These are phyloP conservation scores for Bellardia pandia DNA, from an alignment of 2,888 invertebrate species.

Conservation along the genomic window DNA sequence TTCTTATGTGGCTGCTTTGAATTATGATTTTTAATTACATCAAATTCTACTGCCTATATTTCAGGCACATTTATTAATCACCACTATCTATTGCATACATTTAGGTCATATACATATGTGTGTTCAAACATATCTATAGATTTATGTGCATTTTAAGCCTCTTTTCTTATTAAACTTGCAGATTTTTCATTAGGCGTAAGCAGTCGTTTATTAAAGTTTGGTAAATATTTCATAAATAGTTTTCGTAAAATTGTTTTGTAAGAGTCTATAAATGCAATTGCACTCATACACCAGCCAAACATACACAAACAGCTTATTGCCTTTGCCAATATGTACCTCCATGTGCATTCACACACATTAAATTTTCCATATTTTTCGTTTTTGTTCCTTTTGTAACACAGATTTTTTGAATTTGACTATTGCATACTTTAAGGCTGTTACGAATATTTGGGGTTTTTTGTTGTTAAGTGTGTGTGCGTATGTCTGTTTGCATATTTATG, in stretches of 20 bases:
- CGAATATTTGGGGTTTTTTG: not conserved
- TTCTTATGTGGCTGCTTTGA: not conserved
- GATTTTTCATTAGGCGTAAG: not conserved
- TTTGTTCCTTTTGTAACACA: not conserved
- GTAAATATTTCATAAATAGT: not conserved
- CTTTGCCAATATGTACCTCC: not conserved
- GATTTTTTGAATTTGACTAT: not conserved
- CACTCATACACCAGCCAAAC: not conserved
- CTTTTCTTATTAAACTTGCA: slow-evolving; percentile 5
- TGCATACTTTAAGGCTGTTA: not conserved
- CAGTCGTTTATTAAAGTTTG: not conserved
- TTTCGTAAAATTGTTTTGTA: not conserved
- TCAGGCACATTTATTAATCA: not conserved
- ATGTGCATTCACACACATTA: not conserved
- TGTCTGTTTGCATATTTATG: not conserved
- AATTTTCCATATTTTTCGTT: not conserved
- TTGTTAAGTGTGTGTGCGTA: not conserved
- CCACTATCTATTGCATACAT: slow-evolving; percentile 14
- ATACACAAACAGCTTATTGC: not conserved
- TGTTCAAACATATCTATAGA: not conserved
- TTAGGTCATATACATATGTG: not conserved
- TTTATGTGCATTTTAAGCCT: slow-evolving; percentile 13
- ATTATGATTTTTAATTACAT: not conserved
- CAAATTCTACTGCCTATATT: not conserved
- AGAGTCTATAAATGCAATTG: not conserved